Evolutionary conservation across 1,140 invertebrate genomes (phyloP), one percentile per base, ranked within the genome.

Genomic region (Heliconius nattereri): DNA sequence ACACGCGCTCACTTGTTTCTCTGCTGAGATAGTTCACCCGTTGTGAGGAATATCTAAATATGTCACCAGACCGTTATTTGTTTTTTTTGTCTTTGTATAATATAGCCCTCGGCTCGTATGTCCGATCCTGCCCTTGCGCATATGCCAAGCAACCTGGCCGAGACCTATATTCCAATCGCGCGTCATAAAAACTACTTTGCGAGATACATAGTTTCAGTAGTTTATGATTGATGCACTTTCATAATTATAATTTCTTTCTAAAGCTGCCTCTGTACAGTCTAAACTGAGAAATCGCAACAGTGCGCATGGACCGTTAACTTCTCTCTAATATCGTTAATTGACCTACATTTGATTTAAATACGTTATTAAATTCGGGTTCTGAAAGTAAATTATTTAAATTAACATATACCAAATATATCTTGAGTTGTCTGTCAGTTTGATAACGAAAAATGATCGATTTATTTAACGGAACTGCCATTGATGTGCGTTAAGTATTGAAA

Each of bases 251-350:
- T 76, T 76, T 37, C 37, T 76, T 52, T 57, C 54, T 37, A 75
- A 75, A 66, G 37, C 9, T 76, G 32, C 37, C 11, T 66, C 35
- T 73, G 57, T 37, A 71, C 54, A 19, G n/a, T 71, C 9, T 72
- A 72, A 71, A 57, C 70, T 49, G 32, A 70, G 71, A 79, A 81
- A 78, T 78, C 32, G 23, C 29, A 26, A 60, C 60, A 37, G 72
- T 70, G 75, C 57, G 76, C 79, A 78, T 75, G 29, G 79, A 81
- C 76, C 79, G 79, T 81, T 81, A 81, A 77, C 37, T 77, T 70
- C 76, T 80, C 79, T 81, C 76, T 78, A 71, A 81, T 49, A 78
- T 81, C 54, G 75, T 81, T 81, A 81, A 81, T 81, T 81, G 79
- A 81, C 79, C 79, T 78, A 78, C 71, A 81, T 81, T 45, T 78